Percentiles rank a stretch among this genome's conserved stretches.
Conservation (phyloP, 2,113 vertebrate genomes). For the Entomyzon cyanotis region DNA sequence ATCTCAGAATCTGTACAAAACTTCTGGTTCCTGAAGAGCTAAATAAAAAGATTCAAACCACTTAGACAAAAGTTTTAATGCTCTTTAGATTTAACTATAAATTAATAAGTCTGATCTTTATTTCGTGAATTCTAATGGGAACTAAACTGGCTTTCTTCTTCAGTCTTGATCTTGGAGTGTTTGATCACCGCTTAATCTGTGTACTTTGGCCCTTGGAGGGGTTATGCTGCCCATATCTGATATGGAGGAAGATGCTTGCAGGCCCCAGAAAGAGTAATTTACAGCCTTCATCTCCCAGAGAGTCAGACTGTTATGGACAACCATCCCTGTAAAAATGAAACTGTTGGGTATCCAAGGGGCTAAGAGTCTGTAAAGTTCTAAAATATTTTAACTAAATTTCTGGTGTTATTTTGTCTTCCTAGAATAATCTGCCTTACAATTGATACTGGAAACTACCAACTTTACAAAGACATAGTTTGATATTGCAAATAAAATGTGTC, state of each 20-base stretch:
- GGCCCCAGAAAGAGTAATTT: not conserved
- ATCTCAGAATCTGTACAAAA: not conserved
- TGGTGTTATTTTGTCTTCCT: not conserved
- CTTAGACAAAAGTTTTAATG: not conserved
- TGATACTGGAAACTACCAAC: not conserved
- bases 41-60: not conserved
- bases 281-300: not conserved
- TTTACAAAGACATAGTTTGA: not conserved
- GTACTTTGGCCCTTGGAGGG: not conserved
- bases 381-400: not conserved
- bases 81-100: not conserved
- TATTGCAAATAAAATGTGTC: not conserved
- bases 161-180: not conserved
- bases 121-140: not conserved
- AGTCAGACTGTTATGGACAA: not conserved
- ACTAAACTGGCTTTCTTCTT: not conserved
- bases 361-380: not conserved
- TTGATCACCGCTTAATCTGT: not conserved
- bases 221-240: not conserved
- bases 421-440: not conserved
- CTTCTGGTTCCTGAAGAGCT: not conserved
- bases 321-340: not conserved
- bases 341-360: not conserved
- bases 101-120: not conserved
- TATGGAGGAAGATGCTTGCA: not conserved